phyloP scores from a whole-genome alignment of 1,140 invertebrate species.

The Heliconius himera region DNA sequence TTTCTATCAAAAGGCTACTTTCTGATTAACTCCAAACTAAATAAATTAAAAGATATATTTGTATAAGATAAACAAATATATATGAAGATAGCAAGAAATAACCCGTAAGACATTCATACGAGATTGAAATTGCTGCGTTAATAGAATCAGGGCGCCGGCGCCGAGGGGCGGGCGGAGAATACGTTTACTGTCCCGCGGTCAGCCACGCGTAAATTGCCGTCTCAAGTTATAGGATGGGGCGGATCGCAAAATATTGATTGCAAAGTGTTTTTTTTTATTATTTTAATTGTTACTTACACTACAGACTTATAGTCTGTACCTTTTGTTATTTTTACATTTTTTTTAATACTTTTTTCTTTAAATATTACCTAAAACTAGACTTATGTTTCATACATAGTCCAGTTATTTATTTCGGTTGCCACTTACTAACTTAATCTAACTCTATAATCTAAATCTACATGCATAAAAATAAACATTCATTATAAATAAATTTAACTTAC shows the following conservation, averaged over 20 bases:
- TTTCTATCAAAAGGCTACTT: background rate
- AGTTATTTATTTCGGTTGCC: too few species aligned
- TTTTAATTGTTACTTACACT: too few species aligned
- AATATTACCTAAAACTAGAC: too few species aligned
- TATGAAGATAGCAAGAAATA: slow-evolving; percentile 28
- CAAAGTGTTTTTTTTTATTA: too few species aligned
- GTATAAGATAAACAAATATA: background rate
- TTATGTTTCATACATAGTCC: too few species aligned
- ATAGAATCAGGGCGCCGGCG: slow-evolving; percentile 58
- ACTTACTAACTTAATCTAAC: too few species aligned
- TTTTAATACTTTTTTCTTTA: too few species aligned
- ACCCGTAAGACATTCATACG: slow-evolving; percentile 54
- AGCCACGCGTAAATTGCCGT: slow-evolving; percentile 51
- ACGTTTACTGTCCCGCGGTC: slow-evolving; percentile 55
- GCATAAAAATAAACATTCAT: too few species aligned
- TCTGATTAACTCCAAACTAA: background rate
- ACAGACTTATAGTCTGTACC: too few species aligned
- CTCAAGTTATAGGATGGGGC: slow-evolving; percentile 4
- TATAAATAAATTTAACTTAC: too few species aligned
- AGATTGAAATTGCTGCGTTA: slow-evolving; percentile 64
- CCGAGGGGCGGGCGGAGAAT: slow-evolving; percentile 46
- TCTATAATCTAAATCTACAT: too few species aligned
- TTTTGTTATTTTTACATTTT: too few species aligned
- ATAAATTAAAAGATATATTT: background rate
- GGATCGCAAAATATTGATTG: background rate